These are phyloP conservation scores for Chunga burmeisteri DNA, from an alignment of 2,113 vertebrate genomes.

Conservation along the genomic window DNA sequence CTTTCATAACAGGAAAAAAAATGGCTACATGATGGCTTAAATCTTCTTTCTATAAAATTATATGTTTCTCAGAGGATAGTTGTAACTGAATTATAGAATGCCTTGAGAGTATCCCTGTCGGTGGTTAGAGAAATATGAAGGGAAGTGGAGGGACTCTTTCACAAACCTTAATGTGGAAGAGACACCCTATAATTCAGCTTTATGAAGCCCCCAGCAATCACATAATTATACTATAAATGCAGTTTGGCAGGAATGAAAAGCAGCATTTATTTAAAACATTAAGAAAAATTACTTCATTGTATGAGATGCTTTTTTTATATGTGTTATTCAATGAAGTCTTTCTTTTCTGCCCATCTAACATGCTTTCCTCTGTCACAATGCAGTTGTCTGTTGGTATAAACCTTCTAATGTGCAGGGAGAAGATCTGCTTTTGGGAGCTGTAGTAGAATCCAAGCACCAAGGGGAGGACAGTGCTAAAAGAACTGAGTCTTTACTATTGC, in stretches of 20 bases:
- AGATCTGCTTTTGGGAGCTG: not conserved
- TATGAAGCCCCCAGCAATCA: conserved; percentile 71
- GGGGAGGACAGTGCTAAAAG: not conserved
- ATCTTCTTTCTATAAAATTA: conserved; percentile 75
- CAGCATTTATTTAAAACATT: conserved; percentile 67
- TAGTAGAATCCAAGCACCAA: not conserved
- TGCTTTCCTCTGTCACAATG: not conserved
- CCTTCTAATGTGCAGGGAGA: not conserved
- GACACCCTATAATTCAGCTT: conserved; percentile 75
- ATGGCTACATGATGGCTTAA: conserved; percentile 69
- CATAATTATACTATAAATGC: conserved; percentile 73
- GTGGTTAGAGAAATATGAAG: conserved; percentile 70
- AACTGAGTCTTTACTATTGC: not conserved
- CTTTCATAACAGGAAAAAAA: conserved; percentile 71
- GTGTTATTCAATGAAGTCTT: conserved; percentile 23
- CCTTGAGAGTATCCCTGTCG: conserved; percentile 72
- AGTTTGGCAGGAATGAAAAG: conserved; percentile 67
- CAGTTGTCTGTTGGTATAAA: not conserved
- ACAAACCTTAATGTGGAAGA: conserved; percentile 60
- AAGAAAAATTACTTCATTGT: conserved; percentile 45
- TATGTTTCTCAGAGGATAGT: conserved; percentile 75
- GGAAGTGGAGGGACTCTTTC: conserved; percentile 59
- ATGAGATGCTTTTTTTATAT: not conserved
- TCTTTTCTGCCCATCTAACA: conserved; percentile 1
- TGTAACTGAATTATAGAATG: conserved; percentile 78